Percentiles rank a stretch among this genome's conserved stretches.
Evolutionary conservation across 2,888 invertebrate genomes (phyloP).

Genomic region (Phortica magna): DNA sequence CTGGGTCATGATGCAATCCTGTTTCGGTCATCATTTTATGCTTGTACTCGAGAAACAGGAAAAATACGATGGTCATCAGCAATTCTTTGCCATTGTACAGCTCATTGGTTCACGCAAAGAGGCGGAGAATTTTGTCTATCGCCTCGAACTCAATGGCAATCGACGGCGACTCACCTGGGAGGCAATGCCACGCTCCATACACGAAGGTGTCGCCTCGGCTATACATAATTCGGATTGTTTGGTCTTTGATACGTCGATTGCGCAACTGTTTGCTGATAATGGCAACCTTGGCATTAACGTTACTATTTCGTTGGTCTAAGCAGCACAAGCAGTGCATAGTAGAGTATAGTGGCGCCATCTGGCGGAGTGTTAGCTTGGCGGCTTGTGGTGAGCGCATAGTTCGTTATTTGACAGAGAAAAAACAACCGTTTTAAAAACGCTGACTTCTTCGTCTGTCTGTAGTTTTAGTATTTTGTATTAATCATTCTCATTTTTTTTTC

Average conservation of each 20-base stretch:
- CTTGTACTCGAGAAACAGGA: slow-evolving; percentile 99
- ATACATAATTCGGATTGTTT: slow-evolving; percentile 99
- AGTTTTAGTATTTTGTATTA: too few relatives aligned
- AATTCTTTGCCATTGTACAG: slow-evolving; percentile 99
- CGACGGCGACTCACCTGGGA: slow-evolving; percentile 98
- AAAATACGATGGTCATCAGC: slow-evolving; percentile 97
- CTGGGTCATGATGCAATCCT: slow-evolving; percentile 99
- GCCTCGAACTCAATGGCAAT: slow-evolving; percentile 97
- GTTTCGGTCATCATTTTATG: slow-evolving; percentile 99
- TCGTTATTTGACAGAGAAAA: not conserved
- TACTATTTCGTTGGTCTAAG: slow-evolving; percentile 94
- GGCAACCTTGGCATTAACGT: slow-evolving; percentile 99
- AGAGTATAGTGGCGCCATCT: not conserved
- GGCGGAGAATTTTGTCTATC: slow-evolving; percentile 98
- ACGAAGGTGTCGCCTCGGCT: slow-evolving; percentile 98
- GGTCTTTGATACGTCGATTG: slow-evolving; percentile 98
- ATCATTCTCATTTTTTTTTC: too few relatives aligned
- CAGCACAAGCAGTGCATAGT: slow-evolving; percentile 16
- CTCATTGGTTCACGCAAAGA: slow-evolving; percentile 99
- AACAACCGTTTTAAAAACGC: slow-evolving; percentile 13
- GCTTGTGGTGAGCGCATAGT: too few relatives aligned
- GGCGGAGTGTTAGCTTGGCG: too few relatives aligned
- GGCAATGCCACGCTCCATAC: slow-evolving; percentile 98
- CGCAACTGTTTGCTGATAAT: slow-evolving; percentile 99
- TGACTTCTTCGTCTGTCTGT: not conserved